Evolutionary conservation across 2,888 invertebrate species (phyloP), one percentile per base, ranked within the genome.

Genomic region (Palloptera scutellata): DNA sequence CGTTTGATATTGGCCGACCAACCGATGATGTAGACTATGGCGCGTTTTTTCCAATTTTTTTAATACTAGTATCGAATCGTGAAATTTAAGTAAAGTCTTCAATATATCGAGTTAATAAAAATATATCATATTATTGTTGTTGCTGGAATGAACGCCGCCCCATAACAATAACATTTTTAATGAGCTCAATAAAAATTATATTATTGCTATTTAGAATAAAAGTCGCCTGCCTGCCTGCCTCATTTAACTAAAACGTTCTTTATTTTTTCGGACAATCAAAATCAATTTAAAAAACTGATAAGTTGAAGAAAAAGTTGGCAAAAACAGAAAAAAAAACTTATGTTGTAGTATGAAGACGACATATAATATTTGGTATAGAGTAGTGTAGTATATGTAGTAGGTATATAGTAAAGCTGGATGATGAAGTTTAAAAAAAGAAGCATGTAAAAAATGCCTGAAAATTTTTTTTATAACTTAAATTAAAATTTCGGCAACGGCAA

Each of bases 401-500:
- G 45, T 48, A 15, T 48, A 15, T 48, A 48, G 48, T 48, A 48
- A 15, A n/a, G 13, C 15, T 12, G 2, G 15, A 43, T 12, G 10
- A 43, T 11, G 12, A 43, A 43, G n/a, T n/a, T n/a, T n/a, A n/a
- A n/a, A n/a, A 30, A 30, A 53, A 57, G 13, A 57, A 13, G 41
- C 53, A 53, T 20, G n/a, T 51, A 61, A 53, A 17, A 20, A 61
- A 51, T 20, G 12, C 45, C 61, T 19, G 17, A n/a, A 54, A 4
- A 54, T 15, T 41, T 41, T 41, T 41, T 30, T 30, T 41, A 58
- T 58, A 41, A 42, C 58, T 9, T n/a, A 60, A 60, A 60, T 60
- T 42, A 73, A 75, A 76, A 76, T 73, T 75, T 77, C 71, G 73
- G 73, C 70, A 69, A 74, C 74, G 76, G 77, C 77, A 65, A 75